Percentiles rank a stretch among this genome's conserved stretches.
phyloP scores from a whole-genome alignment of 2,113 vertebrate genomes.

The Oriolus oriolus region DNA sequence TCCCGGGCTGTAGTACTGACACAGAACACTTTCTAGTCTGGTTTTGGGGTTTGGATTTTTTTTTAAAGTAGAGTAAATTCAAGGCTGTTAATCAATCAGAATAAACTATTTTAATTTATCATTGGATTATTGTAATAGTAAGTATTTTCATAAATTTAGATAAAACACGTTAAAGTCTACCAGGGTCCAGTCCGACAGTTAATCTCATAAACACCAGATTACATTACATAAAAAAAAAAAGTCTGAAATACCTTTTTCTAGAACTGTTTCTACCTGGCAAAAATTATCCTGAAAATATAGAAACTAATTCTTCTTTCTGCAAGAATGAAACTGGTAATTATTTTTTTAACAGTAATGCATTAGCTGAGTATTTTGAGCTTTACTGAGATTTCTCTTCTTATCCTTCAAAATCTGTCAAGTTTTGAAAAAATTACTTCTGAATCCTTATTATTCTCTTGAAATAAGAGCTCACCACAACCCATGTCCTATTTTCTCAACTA shows the following conservation, averaged over 20 bases:
- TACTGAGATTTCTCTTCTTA: not conserved
- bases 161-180: not conserved
- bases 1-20: not conserved
- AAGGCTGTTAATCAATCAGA: not conserved
- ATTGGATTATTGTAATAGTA: not conserved
- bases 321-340: not conserved
- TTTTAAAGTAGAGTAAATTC: not conserved
- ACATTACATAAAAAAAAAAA: not conserved
- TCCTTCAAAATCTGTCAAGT: not conserved
- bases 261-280: not conserved
- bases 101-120: not conserved
- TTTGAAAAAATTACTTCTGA: not conserved
- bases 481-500: not conserved
- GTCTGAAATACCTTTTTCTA: not conserved
- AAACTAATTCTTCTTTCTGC: not conserved
- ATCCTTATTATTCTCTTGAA: not conserved
- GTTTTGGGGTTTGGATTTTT: not conserved
- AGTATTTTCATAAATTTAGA: not conserved
- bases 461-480: not conserved
- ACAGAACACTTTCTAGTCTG: not conserved
- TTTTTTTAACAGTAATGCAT: not conserved
- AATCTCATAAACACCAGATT: not conserved
- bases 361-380: not conserved
- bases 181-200: not conserved
- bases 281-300: not conserved